Evolutionary conservation across 2,888 invertebrate genomes (phyloP), one percentile per base, ranked within the genome.

Genomic region (Camptogramma bilineatum): DNA sequence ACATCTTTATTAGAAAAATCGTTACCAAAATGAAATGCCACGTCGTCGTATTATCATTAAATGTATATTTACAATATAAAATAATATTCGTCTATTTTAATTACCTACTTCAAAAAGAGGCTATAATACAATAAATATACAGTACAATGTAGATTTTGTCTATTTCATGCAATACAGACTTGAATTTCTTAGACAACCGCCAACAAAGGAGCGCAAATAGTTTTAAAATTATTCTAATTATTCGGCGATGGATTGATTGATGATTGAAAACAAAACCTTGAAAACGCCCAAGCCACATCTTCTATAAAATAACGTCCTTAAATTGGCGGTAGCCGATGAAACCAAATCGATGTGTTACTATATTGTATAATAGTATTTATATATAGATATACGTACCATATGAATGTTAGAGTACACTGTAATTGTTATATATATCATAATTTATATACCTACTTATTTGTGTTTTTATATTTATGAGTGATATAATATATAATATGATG

Each of bases 1-100:
- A 89, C 88, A 89, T 87, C 88, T 89, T 90, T 90, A 88, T 86
- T 89, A 34, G 1, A 62, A 52, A 74, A 74, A 79, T 73, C 71
- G 62, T 72, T 63, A 75, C 74, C 79, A 64, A 78, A 85, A 86
- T 83, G 75, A 86, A 87, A 87, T 86, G 86, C 88, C 87, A 73
- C 24, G 79, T 85, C 24, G 79, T 85, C 85, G 74, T 67, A 57
- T 74, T 73, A 59, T 63, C 75, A 78, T 81, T 85, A 75, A 86
- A 84, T 77, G 74, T 88, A 86, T 89, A 88, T 87, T 86, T 86
- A 83, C 80, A 82, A 72, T 63, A 77, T 79, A 75, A 75, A 82
- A 74, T 76, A 74, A 75, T 62, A 50, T 28, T 63, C 34, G 62
- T 64, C 61, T 64, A 70, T 68, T 75, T 21, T 31, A 4, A 24